These are phyloP conservation scores for Meles meles DNA, from an alignment of 2,113 vertebrate species.

Conservation along the genomic window DNA sequence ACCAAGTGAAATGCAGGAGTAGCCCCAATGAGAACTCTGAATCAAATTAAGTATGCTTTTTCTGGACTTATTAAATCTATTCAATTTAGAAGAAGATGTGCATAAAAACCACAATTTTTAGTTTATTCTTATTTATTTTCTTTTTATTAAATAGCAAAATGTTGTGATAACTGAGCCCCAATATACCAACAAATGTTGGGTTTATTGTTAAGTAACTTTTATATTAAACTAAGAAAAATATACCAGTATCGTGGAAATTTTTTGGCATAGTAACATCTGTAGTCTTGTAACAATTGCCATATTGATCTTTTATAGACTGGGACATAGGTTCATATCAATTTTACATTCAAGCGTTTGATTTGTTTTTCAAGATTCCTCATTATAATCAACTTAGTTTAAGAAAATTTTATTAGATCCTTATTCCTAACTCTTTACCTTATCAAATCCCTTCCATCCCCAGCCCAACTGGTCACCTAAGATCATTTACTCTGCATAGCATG, in stretches of 20 bases:
- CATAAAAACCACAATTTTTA: neutral
- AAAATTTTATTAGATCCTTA: neutral
- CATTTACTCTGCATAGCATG: neutral
- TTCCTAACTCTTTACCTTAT: neutral
- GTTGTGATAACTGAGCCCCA: neutral
- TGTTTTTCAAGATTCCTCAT: neutral
- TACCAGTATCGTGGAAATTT: neutral
- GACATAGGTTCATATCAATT: neutral
- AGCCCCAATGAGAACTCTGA: neutral
- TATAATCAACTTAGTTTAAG: neutral
- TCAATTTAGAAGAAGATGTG: neutral
- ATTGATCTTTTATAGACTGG: neutral
- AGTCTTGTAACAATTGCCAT: neutral
- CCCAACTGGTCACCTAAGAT: neutral
- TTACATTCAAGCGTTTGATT: neutral
- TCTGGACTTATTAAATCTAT: neutral
- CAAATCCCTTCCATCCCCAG: neutral
- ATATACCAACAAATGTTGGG: neutral
- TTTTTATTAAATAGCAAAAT: constrained; percentile 1
- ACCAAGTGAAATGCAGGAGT: neutral
- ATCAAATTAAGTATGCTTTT: neutral
- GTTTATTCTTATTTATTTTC: neutral
- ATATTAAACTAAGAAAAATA: neutral
- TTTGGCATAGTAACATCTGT: neutral
- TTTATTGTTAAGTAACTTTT: neutral